phyloP scores from a whole-genome alignment of 2,797 vertebrate genomes.

The Apogon hyalosoma region DNA sequence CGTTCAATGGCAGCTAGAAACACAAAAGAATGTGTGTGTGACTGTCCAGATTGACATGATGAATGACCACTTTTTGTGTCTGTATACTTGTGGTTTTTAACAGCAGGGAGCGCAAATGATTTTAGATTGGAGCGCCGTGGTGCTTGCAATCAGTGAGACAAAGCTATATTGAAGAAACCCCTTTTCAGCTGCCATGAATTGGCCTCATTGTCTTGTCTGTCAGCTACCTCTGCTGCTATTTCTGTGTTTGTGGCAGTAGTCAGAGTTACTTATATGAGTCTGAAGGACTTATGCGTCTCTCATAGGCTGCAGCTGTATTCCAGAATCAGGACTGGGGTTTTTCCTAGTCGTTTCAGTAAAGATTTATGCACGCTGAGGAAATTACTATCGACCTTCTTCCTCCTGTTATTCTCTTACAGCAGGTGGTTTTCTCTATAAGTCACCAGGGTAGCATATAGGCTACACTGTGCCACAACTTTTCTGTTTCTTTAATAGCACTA shows the following conservation, averaged over 20 bases:
- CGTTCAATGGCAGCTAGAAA: slow-evolving; percentile 67
- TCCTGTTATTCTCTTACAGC: slow-evolving; percentile 37
- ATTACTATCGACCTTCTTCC: slow-evolving; percentile 62
- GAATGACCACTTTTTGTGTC: slow-evolving; percentile 39
- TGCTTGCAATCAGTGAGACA: slow-evolving; percentile 65
- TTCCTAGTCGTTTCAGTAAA: slow-evolving; percentile 48
- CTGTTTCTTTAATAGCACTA: slow-evolving; percentile 11
- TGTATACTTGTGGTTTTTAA: slow-evolving; percentile 61
- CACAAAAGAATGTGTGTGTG: slow-evolving; percentile 64
- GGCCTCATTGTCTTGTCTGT: slow-evolving; percentile 51
- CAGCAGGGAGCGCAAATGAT: slow-evolving; percentile 67
- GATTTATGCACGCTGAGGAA: slow-evolving; percentile 52
- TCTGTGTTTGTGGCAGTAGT: background rate
- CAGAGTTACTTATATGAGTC: slow-evolving; percentile 9
- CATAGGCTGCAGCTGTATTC: background rate
- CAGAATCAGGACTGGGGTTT: slow-evolving; percentile 53
- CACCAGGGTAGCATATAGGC: slow-evolving; percentile 4
- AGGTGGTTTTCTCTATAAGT: slow-evolving; percentile 37
- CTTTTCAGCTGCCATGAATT: slow-evolving; percentile 45
- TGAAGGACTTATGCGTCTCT: slow-evolving; percentile 19
- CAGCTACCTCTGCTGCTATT: slow-evolving; percentile 6
- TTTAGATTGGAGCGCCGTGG: slow-evolving; percentile 58
- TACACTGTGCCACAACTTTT: slow-evolving; percentile 5
- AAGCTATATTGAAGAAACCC: slow-evolving; percentile 52
- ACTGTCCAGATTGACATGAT: slow-evolving; percentile 26